A percentile compares a stretch with the other conserved stretches of the same genome.
Evolutionary conservation across 2,797 vertebrate species (phyloP).

Genomic region (Podarcis lilfordi): DNA sequence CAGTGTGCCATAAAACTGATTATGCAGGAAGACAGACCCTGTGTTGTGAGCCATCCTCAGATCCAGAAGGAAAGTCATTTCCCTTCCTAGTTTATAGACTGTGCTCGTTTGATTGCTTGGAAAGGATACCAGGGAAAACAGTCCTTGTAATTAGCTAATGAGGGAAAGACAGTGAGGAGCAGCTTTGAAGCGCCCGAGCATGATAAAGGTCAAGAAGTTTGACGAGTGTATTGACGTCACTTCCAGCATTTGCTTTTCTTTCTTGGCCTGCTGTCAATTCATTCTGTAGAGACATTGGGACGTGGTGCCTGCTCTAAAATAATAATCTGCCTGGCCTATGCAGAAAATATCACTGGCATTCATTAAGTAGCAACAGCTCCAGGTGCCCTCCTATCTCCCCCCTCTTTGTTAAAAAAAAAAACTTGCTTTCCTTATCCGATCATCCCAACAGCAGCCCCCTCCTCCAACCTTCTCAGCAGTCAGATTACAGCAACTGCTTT

Average conservation of each 20-base stretch:
- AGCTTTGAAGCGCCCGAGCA: constrained; percentile 30
- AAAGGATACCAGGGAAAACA: constrained; percentile 38
- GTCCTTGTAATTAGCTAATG: constrained; percentile 24
- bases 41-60: neutral
- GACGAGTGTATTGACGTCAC: constrained; percentile 46
- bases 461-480: neutral
- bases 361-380: neutral
- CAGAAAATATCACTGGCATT: neutral
- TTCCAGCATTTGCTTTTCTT: constrained; percentile 58
- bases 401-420: neutral
- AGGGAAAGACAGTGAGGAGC: constrained; percentile 18
- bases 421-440: constrained; percentile 9
- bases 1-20: constrained; percentile 19
- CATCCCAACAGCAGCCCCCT: neutral
- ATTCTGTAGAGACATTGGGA: neutral
- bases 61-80: neutral
- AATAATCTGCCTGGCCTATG: fast-evolving
- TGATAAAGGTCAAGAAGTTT: constrained; percentile 42
- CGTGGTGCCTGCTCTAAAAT: neutral
- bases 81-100: constrained; percentile 41
- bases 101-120: constrained; percentile 15
- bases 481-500: constrained; percentile 49
- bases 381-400: neutral
- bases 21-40: constrained; percentile 22
- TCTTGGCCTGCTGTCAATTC: neutral